phyloP scores from a whole-genome alignment of 2,797 vertebrate species.

The Orestias chungarensis region DNA sequence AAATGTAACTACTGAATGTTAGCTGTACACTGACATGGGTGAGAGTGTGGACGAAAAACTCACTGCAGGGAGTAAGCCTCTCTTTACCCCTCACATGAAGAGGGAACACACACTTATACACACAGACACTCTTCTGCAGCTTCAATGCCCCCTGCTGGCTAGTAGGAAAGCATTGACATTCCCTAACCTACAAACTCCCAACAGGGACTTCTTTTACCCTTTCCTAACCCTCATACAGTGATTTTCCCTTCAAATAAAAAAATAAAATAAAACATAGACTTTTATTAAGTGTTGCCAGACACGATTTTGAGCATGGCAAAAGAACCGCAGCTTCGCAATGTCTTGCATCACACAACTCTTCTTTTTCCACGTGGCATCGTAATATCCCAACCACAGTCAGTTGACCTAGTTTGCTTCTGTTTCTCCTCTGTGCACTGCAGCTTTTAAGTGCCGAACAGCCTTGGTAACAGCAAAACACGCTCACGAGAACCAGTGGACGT shows the following conservation, averaged over 20 bases:
- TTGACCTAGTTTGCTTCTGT: conserved; percentile 70
- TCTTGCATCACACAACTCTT: conserved; percentile 38
- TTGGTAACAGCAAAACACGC: conserved; percentile 18
- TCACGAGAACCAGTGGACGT: background rate
- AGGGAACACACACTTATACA: conserved; percentile 13
- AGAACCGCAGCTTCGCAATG: conserved; percentile 9
- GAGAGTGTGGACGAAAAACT: conserved; percentile 36
- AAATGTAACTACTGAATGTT: conserved; percentile 56
- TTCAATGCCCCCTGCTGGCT: conserved; percentile 76
- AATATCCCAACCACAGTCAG: conserved; percentile 59
- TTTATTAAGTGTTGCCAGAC: background rate
- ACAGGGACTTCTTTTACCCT: conserved; percentile 18
- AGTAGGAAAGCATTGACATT: conserved; percentile 16
- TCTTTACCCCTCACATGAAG: background rate
- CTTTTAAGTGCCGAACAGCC: conserved; percentile 33
- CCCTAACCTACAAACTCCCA: background rate
- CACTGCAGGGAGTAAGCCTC: conserved; percentile 29
- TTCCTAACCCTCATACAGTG: conserved; percentile 16
- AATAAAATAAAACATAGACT: conserved; percentile 6
- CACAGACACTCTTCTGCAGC: conserved; percentile 32
- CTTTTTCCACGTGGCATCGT: conserved; percentile 41
- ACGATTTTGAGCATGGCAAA: background rate
- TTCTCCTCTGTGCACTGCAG: conserved; percentile 53
- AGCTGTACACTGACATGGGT: conserved; percentile 47
- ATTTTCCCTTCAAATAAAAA: conserved; percentile 2